A percentile compares a stretch with the other conserved stretches of the same genome.
Evolutionary conservation across 2,113 vertebrate species (phyloP).

Genomic region (Dolichotis patagonum): DNA sequence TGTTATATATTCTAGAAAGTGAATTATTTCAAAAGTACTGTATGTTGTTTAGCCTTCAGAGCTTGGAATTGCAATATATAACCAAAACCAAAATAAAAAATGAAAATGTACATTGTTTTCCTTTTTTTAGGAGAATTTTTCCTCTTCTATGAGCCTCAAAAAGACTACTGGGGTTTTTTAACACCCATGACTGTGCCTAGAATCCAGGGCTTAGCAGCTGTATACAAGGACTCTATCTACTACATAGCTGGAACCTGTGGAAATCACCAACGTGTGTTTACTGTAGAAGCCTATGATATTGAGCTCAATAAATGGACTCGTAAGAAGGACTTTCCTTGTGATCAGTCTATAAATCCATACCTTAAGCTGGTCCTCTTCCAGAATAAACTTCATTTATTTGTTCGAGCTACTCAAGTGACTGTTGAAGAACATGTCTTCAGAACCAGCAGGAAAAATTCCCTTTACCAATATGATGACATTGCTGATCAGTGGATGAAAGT

Average conservation of each 20-base stretch:
- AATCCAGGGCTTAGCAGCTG: constrained; percentile 95
- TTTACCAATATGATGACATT: constrained; percentile 97
- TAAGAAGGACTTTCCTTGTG: constrained; percentile 95
- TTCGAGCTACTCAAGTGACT: constrained; percentile 98
- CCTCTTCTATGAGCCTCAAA: constrained; percentile 97
- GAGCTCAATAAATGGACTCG: constrained; percentile 95
- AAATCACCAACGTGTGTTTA: constrained; percentile 98
- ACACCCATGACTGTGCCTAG: constrained; percentile 96
- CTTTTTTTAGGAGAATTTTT: constrained; percentile 94
- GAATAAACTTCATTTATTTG: constrained; percentile 96
- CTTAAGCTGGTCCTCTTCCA: constrained; percentile 96
- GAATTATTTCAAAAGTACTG: constrained; percentile 10
- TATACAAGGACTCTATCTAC: constrained; percentile 96
- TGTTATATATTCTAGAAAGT: constrained; percentile 34
- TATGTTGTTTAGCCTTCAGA: background rate
- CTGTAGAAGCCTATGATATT: constrained; percentile 97
- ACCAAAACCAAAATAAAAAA: background rate
- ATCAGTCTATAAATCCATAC: constrained; percentile 97
- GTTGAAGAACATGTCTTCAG: constrained; percentile 99
- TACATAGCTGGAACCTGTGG: constrained; percentile 97
- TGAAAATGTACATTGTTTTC: constrained; percentile 42
- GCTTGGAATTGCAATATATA: background rate
- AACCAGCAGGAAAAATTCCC: constrained; percentile 99
- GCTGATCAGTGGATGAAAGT: constrained; percentile 95
- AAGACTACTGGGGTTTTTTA: constrained; percentile 98